phyloP scores from a whole-genome alignment of 2,797 vertebrate species.

The Sarcoramphus papa region DNA sequence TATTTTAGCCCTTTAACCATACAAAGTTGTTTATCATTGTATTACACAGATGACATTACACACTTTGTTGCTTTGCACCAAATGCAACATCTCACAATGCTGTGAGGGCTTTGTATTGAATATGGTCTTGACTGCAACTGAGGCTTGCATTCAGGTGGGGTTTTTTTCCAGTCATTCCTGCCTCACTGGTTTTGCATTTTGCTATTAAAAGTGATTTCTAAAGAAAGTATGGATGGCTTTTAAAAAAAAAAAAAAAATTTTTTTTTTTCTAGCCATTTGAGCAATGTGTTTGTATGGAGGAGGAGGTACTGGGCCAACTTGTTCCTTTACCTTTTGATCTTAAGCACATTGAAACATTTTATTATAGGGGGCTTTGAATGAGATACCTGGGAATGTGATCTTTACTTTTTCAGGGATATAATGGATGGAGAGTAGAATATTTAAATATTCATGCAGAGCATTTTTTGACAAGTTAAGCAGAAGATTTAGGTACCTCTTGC shows the following conservation, averaged over 20 bases:
- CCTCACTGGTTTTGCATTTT: neutral
- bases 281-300: neutral
- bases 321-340: neutral
- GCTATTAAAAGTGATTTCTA: neutral
- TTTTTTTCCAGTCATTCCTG: neutral
- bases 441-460: neutral
- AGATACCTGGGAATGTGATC: neutral
- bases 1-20: neutral
- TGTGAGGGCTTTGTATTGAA: neutral
- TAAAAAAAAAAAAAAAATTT: too few species aligned
- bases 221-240: neutral
- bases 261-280: neutral
- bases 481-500: neutral
- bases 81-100: neutral
- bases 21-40: neutral
- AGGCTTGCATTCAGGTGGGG: fast-evolving
- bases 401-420: neutral
- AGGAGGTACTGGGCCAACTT: neutral
- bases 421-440: neutral
- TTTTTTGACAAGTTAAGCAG: neutral
- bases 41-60: neutral
- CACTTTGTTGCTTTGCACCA: neutral
- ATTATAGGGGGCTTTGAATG: neutral
- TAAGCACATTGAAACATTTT: neutral
- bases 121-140: neutral